A percentile compares a stretch with the other conserved stretches of the same genome.
These are phyloP conservation scores for Lasioglossum malachurum DNA, from an alignment of 2,888 invertebrate species.

Conservation along the genomic window DNA sequence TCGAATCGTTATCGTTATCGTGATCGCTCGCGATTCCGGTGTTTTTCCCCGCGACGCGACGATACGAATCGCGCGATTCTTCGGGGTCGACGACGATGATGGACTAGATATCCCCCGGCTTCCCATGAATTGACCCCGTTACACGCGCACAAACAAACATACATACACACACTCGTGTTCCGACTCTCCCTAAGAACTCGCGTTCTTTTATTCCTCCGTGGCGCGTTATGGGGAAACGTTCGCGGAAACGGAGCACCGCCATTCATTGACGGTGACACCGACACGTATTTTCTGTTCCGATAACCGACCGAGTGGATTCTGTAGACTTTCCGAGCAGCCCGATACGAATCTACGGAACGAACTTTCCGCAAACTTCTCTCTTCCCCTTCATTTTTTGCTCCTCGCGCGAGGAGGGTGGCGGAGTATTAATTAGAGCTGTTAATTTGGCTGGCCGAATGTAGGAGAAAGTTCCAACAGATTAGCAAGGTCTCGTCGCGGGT, in stretches of 20 bases:
- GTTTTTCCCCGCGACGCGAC: conserved; percentile 11
- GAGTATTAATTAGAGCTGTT: neutral
- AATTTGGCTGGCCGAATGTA: neutral
- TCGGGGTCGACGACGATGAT: conserved; percentile 15
- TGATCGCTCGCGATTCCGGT: neutral
- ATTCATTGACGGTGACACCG: conserved; percentile 6
- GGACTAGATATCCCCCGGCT: conserved; percentile 15
- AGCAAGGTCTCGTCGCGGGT: neutral
- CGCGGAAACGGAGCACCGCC: neutral
- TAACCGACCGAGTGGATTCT: neutral
- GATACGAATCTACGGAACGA: neutral
- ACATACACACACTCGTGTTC: neutral
- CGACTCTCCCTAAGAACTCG: neutral
- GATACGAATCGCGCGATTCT: conserved; percentile 37
- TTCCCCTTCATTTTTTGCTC: neutral
- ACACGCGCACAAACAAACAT: neutral
- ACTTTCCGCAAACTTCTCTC: neutral
- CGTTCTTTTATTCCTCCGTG: neutral
- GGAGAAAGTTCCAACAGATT: neutral
- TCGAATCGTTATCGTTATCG: conserved; percentile 9
- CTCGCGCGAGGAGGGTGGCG: neutral
- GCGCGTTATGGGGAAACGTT: neutral
- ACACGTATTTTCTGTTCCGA: neutral
- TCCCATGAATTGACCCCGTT: conserved; percentile 9
- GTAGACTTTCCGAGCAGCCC: neutral